These are phyloP conservation scores for Cichladusa arquata DNA, from an alignment of 2,113 vertebrate genomes.

Conservation along the genomic window DNA sequence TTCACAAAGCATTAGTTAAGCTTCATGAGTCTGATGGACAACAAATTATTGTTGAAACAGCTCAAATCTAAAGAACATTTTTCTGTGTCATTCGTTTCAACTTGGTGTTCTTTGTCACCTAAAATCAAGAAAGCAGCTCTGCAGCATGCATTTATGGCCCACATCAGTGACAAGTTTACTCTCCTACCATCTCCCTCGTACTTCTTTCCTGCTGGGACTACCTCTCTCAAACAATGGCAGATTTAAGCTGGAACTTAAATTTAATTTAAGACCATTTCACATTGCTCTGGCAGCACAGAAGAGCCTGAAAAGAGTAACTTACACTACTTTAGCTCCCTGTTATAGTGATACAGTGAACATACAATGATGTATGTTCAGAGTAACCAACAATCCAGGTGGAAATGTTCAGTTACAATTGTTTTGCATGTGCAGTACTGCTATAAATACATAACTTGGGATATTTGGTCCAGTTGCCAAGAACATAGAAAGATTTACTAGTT, in stretches of 20 bases:
- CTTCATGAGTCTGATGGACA: constrained; percentile 64
- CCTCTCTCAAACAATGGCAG: not conserved
- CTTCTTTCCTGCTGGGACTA: not conserved
- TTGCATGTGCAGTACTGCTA: not conserved
- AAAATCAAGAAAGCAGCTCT: constrained; percentile 8
- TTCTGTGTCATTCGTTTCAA: constrained; percentile 64
- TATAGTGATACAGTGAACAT: not conserved
- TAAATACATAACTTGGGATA: not conserved
- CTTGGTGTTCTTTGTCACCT: constrained; percentile 52
- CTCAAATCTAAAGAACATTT: constrained; percentile 55
- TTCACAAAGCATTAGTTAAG: constrained; percentile 69
- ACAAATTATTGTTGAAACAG: constrained; percentile 70
- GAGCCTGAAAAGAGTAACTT: not conserved
- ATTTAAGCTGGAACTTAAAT: not conserved
- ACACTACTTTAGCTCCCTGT: not conserved
- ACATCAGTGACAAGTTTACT: not conserved
- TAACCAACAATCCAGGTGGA: not conserved
- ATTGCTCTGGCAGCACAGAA: not conserved
- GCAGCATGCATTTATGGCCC: not conserved
- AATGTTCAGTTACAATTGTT: not conserved
- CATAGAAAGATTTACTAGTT: not conserved
- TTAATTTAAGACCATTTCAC: not conserved
- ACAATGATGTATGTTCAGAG: not conserved
- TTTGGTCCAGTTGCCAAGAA: not conserved
- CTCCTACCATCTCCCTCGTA: not conserved